Evolutionary conservation across 2,797 vertebrate genomes (phyloP).

Genomic region (Oreochromis grahami): DNA sequence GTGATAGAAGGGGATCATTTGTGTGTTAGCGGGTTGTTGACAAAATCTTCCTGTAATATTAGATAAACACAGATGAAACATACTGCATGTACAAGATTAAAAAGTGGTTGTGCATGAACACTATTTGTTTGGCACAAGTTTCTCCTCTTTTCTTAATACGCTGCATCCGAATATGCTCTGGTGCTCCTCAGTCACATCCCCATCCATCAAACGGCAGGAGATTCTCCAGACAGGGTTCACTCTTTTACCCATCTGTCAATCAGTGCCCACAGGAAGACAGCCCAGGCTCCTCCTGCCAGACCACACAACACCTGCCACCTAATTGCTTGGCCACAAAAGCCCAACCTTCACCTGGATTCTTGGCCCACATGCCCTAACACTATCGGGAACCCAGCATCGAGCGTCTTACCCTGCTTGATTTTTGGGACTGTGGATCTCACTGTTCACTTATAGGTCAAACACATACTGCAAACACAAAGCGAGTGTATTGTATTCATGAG

Average conservation of each 20-base stretch:
- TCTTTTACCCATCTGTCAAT: conserved; percentile 57
- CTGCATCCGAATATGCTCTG: conserved; percentile 38
- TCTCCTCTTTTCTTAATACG: conserved; percentile 34
- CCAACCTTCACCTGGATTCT: conserved; percentile 1
- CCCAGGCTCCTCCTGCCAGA: conserved; percentile 22
- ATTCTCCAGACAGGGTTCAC: conserved; percentile 40
- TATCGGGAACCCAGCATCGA: background rate
- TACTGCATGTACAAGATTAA: background rate
- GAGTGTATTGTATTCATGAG: background rate
- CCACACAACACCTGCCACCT: conserved; percentile 53
- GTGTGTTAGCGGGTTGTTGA: background rate
- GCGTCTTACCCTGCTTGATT: background rate
- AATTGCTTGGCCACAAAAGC: background rate
- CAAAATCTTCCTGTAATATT: background rate
- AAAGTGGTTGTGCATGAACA: background rate
- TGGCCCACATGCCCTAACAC: background rate
- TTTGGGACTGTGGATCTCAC: background rate
- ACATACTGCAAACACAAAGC: background rate
- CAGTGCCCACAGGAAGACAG: conserved; percentile 41
- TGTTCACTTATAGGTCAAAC: background rate
- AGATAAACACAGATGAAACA: background rate
- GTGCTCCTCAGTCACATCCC: conserved; percentile 36
- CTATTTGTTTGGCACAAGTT: background rate
- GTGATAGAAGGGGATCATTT: background rate
- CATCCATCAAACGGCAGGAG: conserved; percentile 56